Evolutionary conservation across 2,113 vertebrate genomes (phyloP).

Genomic region (Spheniscus mendiculus): DNA sequence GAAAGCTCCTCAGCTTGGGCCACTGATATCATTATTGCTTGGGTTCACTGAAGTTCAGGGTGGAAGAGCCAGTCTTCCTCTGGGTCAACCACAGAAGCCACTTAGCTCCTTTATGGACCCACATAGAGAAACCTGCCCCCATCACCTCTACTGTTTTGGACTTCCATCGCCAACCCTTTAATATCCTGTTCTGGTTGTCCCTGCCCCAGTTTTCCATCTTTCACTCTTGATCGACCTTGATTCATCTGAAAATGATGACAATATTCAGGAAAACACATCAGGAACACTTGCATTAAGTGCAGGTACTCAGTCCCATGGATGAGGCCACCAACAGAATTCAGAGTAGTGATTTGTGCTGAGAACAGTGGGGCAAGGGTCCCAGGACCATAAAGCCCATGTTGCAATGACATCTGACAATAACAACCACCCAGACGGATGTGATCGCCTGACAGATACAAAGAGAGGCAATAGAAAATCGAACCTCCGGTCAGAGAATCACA

Average conservation of each 20-base stretch:
- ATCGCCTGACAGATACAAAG: not conserved
- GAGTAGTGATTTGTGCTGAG: not conserved
- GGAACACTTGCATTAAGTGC: not conserved
- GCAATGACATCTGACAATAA: not conserved
- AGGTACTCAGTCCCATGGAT: not conserved
- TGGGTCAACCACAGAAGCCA: not conserved
- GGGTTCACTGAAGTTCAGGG: not conserved
- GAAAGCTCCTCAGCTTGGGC: not conserved
- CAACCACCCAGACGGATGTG: not conserved
- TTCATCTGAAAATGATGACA: not conserved
- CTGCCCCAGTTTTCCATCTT: not conserved
- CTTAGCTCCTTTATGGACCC: not conserved
- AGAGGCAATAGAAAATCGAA: not conserved
- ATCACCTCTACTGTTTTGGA: not conserved
- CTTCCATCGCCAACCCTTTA: not conserved
- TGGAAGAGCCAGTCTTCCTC: not conserved
- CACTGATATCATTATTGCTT: not conserved
- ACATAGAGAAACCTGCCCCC: not conserved
- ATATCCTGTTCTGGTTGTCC: not conserved
- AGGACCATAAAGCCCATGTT: not conserved
- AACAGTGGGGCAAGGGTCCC: not conserved
- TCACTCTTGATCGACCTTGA: not conserved
- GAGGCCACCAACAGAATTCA: not conserved
- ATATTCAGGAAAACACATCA: not conserved
- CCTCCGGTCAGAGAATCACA: not conserved